Conservation (phyloP, 1,140 invertebrate species). For the Hermatobates lingyangjiaoensis region DNA sequence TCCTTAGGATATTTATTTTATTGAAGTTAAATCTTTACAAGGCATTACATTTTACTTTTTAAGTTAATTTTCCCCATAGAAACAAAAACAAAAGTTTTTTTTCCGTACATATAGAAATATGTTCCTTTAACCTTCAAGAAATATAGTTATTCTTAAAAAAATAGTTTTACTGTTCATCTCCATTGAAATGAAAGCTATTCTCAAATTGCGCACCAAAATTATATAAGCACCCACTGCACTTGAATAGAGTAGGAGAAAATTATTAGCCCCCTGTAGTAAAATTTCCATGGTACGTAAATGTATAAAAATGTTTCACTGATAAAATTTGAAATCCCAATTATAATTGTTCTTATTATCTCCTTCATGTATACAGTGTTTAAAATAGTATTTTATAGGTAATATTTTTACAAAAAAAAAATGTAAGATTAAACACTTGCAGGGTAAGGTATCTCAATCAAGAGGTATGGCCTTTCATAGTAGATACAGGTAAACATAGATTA, state of each 20-base stretch:
- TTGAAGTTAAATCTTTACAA: not conserved
- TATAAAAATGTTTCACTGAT: conserved; percentile 8
- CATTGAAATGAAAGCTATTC: conserved; percentile 4
- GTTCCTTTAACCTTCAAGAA: not conserved
- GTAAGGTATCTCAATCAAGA: conserved; percentile 14
- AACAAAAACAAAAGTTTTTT: not conserved
- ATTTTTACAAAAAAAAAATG: conserved; percentile 14
- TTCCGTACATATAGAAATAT: not conserved
- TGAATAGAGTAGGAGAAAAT: conserved; percentile 9
- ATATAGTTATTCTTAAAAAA: not conserved
- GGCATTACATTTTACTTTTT: not conserved
- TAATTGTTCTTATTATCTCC: conserved; percentile 5
- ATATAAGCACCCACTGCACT: conserved; percentile 11
- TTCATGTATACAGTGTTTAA: conserved; percentile 13
- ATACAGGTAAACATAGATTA: conserved; percentile 11
- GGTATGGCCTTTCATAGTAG: conserved; percentile 18
- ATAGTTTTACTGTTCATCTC: not conserved
- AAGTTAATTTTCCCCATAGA: not conserved
- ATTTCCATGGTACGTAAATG: conserved; percentile 3
- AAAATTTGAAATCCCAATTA: conserved; percentile 7
- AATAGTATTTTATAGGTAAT: conserved; percentile 14
- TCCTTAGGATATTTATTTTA: too few relatives aligned
- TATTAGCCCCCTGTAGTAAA: conserved; percentile 8
- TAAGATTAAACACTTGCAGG: conserved; percentile 15
- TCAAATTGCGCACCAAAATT: conserved; percentile 12